These are phyloP conservation scores for Halcyon senegalensis DNA, from an alignment of 2,113 vertebrate genomes.

Conservation along the genomic window DNA sequence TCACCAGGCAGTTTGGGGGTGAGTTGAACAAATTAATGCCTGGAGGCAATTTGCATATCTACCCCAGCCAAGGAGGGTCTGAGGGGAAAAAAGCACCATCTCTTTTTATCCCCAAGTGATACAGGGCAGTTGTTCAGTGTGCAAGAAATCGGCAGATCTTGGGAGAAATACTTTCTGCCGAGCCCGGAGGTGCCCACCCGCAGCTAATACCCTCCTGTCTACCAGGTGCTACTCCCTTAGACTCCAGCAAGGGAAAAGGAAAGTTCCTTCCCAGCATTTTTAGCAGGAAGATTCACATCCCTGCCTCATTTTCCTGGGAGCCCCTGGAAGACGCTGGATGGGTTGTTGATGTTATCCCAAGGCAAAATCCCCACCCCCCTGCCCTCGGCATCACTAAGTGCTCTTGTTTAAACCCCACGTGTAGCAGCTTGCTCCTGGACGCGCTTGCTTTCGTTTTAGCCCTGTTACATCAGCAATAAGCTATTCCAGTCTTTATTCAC, in stretches of 20 bases:
- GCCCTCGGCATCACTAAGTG: not conserved
- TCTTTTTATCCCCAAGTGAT: not conserved
- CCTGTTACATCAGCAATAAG: not conserved
- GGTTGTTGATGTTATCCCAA: not conserved
- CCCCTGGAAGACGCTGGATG: not conserved
- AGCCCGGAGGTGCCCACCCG: not conserved
- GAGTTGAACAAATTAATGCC: not conserved
- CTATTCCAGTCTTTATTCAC: conserved; percentile 18
- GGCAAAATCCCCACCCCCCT: not conserved
- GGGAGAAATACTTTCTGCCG: not conserved
- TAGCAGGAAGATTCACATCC: not conserved
- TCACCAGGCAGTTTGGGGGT: not conserved
- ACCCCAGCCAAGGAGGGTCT: not conserved
- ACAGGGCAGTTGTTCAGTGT: not conserved
- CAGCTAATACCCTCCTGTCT: not conserved
- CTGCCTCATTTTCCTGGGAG: rapidly evolving
- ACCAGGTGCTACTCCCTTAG: not conserved
- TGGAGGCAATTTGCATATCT: not conserved
- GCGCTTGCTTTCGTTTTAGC: not conserved
- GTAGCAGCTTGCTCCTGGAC: not conserved
- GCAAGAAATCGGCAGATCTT: not conserved
- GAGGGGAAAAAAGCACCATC: not conserved
- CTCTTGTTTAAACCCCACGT: not conserved
- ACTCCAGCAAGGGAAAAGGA: not conserved
- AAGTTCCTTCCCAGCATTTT: not conserved